A percentile compares a stretch with the other conserved stretches of the same genome.
These are phyloP conservation scores for Psophia crepitans DNA, from an alignment of 2,113 vertebrate species.

Conservation along the genomic window DNA sequence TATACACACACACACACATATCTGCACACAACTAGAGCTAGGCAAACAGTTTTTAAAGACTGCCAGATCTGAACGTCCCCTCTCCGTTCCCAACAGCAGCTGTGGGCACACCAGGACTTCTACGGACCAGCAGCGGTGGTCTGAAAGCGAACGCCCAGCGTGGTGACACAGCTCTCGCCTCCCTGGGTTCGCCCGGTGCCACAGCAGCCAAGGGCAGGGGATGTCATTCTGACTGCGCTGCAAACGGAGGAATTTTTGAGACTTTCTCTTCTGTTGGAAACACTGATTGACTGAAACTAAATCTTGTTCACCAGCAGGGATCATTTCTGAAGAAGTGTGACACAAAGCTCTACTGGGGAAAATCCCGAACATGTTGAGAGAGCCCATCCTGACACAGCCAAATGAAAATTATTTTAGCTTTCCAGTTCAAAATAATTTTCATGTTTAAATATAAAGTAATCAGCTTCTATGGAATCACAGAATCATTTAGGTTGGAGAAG, in stretches of 20 bases:
- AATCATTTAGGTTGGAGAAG: neutral
- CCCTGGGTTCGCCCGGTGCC: neutral
- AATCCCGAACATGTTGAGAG: rapidly evolving
- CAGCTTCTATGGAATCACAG: neutral
- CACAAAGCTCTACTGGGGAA: neutral
- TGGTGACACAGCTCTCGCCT: neutral
- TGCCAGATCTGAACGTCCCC: no score
- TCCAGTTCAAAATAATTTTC: neutral
- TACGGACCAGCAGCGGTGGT: no score
- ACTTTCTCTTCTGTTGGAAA: neutral
- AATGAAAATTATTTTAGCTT: neutral
- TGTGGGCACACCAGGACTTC: neutral
- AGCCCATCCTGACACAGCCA: neutral
- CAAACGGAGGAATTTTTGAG: neutral
- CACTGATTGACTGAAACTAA: neutral
- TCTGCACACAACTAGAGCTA: neutral
- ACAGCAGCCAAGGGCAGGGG: neutral
- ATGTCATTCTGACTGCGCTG: rapidly evolving
- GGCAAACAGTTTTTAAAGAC: neutral
- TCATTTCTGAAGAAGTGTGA: neutral
- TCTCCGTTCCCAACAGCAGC: neutral
- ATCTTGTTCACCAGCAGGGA: rapidly evolving
- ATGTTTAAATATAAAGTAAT: neutral
- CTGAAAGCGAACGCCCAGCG: rapidly evolving
- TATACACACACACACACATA: neutral